A percentile compares a stretch with the other conserved stretches of the same genome.
phyloP scores from a whole-genome alignment of 1,140 invertebrate species.

The Coelopa frigida region DNA sequence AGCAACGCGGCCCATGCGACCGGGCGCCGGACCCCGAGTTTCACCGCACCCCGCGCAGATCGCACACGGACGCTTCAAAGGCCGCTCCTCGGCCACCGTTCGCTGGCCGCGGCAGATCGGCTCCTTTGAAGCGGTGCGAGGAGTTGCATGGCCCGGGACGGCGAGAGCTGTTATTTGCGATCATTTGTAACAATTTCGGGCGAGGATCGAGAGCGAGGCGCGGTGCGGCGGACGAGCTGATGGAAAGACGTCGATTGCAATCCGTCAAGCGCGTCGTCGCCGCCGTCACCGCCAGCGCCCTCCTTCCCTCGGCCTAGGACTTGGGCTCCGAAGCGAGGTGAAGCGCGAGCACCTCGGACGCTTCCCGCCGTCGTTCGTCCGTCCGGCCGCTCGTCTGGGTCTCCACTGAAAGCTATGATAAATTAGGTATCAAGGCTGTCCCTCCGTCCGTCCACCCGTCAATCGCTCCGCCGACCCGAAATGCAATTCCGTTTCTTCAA shows the following conservation, averaged over 20 bases:
- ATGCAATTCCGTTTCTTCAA: conserved; percentile 1
- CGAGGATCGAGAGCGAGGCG: background rate
- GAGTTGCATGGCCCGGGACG: conserved; percentile 39
- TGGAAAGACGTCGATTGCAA: conserved; percentile 16
- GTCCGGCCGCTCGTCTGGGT: too few relatives aligned
- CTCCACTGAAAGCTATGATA: conserved; percentile 24
- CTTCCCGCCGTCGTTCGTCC: too few relatives aligned
- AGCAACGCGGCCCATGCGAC: too few relatives aligned
- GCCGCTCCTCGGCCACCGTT: too few relatives aligned
- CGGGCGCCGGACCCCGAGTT: too few relatives aligned
- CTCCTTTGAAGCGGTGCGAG: conserved; percentile 23
- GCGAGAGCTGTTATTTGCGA: conserved; percentile 45
- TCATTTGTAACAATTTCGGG: conserved; percentile 45
- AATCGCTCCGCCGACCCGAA: conserved; percentile 11
- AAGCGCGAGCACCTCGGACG: too few relatives aligned
- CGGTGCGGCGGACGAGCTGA: conserved; percentile 15
- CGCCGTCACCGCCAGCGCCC: too few relatives aligned
- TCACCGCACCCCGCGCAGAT: too few relatives aligned
- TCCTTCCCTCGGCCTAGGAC: too few relatives aligned
- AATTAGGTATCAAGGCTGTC: conserved; percentile 45
- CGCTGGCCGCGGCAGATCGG: too few relatives aligned
- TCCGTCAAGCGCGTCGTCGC: conserved; percentile 43
- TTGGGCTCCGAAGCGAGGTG: background rate
- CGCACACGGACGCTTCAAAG: too few relatives aligned
- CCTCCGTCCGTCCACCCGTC: conserved; percentile 33